Base-by-base conservation (phyloP, 2,797 vertebrate species). In the Atherinosoma microstoma region DNA sequence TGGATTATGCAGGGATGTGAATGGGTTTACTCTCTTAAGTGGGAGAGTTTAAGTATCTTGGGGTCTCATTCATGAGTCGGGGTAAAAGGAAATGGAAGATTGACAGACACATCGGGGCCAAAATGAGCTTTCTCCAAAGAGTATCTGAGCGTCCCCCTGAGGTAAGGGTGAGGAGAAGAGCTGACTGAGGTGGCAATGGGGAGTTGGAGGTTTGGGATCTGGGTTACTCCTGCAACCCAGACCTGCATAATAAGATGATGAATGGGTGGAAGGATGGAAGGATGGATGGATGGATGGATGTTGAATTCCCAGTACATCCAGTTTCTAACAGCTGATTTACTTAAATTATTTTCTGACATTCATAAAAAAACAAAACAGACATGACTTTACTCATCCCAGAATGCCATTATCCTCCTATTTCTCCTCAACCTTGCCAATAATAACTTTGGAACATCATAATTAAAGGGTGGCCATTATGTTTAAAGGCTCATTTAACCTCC, bases 301-400 rank as follows among this genome's bases (percentile, higher is more conserved):
- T 47, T 20, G 45, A 47, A 47, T 47, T 54, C 51, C 51, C 59
- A 29, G 15, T 18, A 58, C 9, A 12, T 62, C 7, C 22, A 38
- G 10, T 4, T 36, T 57, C 54, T 56, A 16, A 42, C 3, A 2
- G 40, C 58, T 56, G 40, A 58, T 4, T 10, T n/a, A 18, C 38
- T 54, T 18, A 40, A 47, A 13, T 61, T 69, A 58, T 27, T 7
- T 49, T 60, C 45, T 53, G 56, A 32, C 54, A 32, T 60, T 67
- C 35, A 66, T 40, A 32, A 38, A 58, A 49, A 54, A 51, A 35
- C 2, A 58, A 64, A 40, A 45, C 8, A 64, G 42, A 29, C 10
- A n/a, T 36, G 30, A 30, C 58, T 51, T 7, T 40, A 56, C 56
- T 65, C 29, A 74, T 24, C 22, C 47, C 58, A 72, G 40, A 73